phyloP scores from a whole-genome alignment of 2,797 vertebrate genomes.

The Potorous gilbertii region DNA sequence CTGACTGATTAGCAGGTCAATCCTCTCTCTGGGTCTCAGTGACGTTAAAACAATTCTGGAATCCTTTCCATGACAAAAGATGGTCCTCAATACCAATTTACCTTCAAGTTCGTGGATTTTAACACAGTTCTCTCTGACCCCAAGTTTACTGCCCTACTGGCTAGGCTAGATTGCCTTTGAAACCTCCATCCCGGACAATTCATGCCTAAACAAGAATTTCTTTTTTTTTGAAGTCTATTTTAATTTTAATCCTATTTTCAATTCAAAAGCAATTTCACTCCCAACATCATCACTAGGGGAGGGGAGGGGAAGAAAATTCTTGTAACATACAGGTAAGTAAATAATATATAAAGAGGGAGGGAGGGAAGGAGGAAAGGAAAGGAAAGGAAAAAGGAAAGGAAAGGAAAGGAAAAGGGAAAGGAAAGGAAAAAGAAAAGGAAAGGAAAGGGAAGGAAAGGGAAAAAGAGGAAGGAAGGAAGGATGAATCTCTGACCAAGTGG shows the following conservation, averaged over 20 bases:
- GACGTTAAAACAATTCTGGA: background rate
- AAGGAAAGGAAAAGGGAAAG: too few species aligned
- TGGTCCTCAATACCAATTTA: background rate
- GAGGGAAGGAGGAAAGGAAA: too few species aligned
- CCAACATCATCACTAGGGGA: background rate
- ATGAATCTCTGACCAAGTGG: background rate
- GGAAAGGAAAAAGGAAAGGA: too few species aligned
- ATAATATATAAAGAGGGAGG: background rate
- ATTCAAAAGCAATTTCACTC: background rate
- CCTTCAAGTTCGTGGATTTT: background rate
- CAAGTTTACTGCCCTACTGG: too few species aligned
- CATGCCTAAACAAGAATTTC: background rate
- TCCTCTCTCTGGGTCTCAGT: background rate
- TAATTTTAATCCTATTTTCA: background rate
- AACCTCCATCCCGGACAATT: background rate
- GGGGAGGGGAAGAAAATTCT: background rate
- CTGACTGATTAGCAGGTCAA: background rate
- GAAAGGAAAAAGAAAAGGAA: too few species aligned
- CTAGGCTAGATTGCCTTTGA: background rate
- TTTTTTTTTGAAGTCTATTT: background rate
- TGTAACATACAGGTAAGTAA: background rate
- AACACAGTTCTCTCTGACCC: too few species aligned
- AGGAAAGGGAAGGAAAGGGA: too few species aligned
- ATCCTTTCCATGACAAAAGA: background rate
- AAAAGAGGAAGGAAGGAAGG: fast-evolving